phyloP scores from a whole-genome alignment of 2,797 vertebrate species.

The Euphonia xanthogaster region DNA sequence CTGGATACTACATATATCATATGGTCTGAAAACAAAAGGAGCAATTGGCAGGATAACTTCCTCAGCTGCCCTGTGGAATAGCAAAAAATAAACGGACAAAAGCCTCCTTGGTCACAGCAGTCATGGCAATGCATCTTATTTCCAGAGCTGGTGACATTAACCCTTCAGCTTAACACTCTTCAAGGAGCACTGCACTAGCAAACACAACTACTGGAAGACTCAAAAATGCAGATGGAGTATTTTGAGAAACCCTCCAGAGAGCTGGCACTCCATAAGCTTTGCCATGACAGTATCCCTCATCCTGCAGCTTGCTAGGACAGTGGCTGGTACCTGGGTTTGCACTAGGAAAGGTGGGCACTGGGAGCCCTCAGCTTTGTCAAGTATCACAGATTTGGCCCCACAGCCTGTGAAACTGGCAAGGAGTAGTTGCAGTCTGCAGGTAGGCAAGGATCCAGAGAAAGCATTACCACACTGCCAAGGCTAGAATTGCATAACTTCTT shows the following conservation, averaged over 20 bases:
- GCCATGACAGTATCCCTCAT: neutral
- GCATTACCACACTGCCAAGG: neutral
- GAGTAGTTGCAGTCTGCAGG: neutral
- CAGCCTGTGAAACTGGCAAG: neutral
- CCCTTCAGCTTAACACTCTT: neutral
- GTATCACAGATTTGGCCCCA: neutral
- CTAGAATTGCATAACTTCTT: rapidly evolving
- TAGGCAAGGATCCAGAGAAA: neutral
- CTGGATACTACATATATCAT: neutral
- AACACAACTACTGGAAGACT: neutral
- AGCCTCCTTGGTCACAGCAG: neutral
- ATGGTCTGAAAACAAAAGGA: neutral
- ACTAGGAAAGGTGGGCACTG: neutral
- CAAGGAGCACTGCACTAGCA: neutral
- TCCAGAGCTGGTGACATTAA: neutral
- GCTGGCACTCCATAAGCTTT: neutral
- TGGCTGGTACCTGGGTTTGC: neutral
- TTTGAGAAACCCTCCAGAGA: neutral
- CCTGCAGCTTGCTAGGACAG: neutral
- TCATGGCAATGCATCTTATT: neutral
- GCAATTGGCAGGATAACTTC: neutral
- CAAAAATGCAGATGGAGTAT: neutral
- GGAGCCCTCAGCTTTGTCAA: neutral
- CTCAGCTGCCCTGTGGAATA: neutral
- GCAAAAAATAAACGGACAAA: neutral